Percentiles rank a stretch among this genome's conserved stretches.
Evolutionary conservation across 2,888 invertebrate genomes (phyloP).

Genomic region (Frankliniella intonsa): DNA sequence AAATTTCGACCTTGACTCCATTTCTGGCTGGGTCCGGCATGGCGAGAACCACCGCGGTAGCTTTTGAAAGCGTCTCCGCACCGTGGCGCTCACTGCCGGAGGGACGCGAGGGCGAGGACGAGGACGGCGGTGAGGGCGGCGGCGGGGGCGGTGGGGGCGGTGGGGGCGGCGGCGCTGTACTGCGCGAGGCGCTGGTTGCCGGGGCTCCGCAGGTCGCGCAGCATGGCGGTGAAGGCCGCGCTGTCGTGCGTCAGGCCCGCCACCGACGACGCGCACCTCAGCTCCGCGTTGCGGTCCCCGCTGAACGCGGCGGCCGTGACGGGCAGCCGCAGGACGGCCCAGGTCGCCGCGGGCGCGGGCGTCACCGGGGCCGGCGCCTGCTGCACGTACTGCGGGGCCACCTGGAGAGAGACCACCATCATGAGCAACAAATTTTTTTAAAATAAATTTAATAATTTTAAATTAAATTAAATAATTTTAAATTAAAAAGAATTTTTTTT

Average conservation of each 20-base stretch:
- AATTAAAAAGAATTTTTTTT: too few species aligned
- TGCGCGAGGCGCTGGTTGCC: constrained; percentile 7
- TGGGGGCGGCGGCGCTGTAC: neutral
- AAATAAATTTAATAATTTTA: too few species aligned
- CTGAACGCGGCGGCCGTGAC: neutral
- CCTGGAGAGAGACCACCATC: neutral
- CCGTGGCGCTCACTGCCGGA: too few species aligned
- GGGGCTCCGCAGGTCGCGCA: neutral
- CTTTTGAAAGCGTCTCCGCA: too few species aligned
- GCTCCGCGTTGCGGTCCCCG: neutral
- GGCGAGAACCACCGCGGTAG: too few species aligned
- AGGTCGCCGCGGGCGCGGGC: neutral
- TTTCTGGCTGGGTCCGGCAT: too few species aligned
- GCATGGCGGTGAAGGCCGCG: neutral
- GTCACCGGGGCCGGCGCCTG: neutral
- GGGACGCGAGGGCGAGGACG: too few species aligned
- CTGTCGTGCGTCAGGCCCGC: neutral
- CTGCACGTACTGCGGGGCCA: neutral
- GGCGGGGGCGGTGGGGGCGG: neutral
- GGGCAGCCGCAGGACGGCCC: neutral
- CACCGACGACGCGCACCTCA: neutral
- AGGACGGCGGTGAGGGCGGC: neutral
- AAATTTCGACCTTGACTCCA: too few species aligned
- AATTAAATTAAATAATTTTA: too few species aligned
- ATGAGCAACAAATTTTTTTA: too few species aligned